Evolutionary conservation across 1,140 invertebrate species (phyloP).

Genomic region (Akabosia matsudoensis): DNA sequence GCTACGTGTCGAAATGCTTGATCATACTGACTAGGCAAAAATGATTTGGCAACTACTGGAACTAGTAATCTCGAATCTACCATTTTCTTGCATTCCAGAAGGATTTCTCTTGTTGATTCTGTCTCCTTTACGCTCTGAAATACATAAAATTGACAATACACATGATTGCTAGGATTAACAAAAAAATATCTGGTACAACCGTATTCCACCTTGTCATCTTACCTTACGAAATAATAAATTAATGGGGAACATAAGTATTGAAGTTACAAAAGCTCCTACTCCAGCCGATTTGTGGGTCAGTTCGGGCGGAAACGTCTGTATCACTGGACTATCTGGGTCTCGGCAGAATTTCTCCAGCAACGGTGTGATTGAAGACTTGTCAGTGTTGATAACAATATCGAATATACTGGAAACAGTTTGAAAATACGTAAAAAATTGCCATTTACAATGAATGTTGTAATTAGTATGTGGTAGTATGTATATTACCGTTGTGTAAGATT

Average conservation of each 20-base stretch:
- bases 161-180: too few relatives aligned
- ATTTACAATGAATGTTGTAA: not conserved
- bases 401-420: constrained; percentile 39
- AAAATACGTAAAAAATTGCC: too few relatives aligned
- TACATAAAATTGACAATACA: not conserved
- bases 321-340: constrained; percentile 37
- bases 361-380: constrained; percentile 29
- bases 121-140: not conserved
- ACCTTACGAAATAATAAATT: constrained; percentile 1
- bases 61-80: constrained; percentile 40
- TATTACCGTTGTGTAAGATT: constrained; percentile 46
- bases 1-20: constrained; percentile 45
- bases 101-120: not conserved
- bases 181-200: not conserved
- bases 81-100: constrained; percentile 39
- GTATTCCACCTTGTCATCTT: too few relatives aligned
- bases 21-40: constrained; percentile 43
- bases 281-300: not conserved
- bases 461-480: not conserved
- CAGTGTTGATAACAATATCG: constrained; percentile 45
- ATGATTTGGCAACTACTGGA: constrained; percentile 44
- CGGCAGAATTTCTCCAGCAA: constrained; percentile 38
- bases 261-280: constrained; percentile 2
- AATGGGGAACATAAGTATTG: not conserved
- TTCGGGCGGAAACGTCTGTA: constrained; percentile 44